Percentiles rank a stretch among this genome's conserved stretches.
Evolutionary conservation across 2,797 vertebrate species (phyloP).

Genomic region (Meda fulgida): DNA sequence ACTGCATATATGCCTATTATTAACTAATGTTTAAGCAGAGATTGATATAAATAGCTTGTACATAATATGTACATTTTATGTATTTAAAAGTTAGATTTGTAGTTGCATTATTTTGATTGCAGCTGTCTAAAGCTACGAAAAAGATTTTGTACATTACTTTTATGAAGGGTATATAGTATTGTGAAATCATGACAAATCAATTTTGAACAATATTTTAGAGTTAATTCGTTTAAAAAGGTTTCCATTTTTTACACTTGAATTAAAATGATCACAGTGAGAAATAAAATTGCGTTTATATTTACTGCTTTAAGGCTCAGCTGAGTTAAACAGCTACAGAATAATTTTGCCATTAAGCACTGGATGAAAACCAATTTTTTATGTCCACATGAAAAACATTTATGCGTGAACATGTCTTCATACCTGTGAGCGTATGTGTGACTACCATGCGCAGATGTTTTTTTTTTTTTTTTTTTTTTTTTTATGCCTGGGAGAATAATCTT

Average conservation of each 20-base stretch:
- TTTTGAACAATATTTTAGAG: background rate
- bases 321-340: background rate
- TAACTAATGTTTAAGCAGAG: background rate
- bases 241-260: background rate
- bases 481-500: background rate
- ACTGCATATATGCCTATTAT: background rate
- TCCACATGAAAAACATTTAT: background rate
- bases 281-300: background rate
- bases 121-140: background rate
- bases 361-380: slow-evolving; percentile 13
- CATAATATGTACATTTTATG: background rate
- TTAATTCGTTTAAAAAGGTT: background rate
- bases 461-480: background rate
- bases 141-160: background rate
- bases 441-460: background rate
- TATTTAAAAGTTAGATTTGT: background rate
- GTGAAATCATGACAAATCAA: background rate
- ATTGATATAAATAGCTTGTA: background rate
- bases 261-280: background rate
- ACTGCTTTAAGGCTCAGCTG: background rate
- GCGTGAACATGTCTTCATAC: background rate
- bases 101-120: background rate
- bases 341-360: background rate
- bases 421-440: slow-evolving; percentile 12
- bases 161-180: background rate